Base-by-base conservation (phyloP, 2,888 invertebrate species). In the Sphaerophoria taeniata region DNA sequence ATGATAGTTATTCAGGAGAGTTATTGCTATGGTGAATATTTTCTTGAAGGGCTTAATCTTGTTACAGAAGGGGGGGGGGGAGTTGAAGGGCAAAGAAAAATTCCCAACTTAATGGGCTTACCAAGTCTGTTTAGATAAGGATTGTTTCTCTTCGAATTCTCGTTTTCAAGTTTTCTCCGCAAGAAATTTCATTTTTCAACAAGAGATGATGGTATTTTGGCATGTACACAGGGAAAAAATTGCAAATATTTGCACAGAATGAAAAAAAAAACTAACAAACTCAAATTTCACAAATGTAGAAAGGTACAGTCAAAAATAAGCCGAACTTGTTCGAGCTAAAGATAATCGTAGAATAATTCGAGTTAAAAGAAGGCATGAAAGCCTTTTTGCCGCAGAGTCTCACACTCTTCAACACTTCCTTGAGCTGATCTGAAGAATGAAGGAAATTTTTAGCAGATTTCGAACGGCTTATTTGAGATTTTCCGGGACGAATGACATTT, bases 1-100 rank as follows among this genome's bases (percentile, higher is more conserved):
- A 67, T 53, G 67, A 67, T 39, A 53, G 67, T 53, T 53, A 67
- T 67, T 67, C 31, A 39, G 16, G 39, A 67, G 53, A 67, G 24
- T 24, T 53, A 34, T 67, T 53, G 51, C 51, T 53, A 53, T 24
- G 53, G 51, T 65, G 43, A 53, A 53, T 67, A 67, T 53, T 67
- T 53, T 67, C 39, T 67, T 53, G 24, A 39, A 36, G 24, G n/a
- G 51, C 49, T 39, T 2, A 24, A 24, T 24, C 24, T 24, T 24
- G 24, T 1, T 24, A 24, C 1, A 24, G 24, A 24, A 2, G 2
- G 24, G 24, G 24, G 6, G 0, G 51, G n/a, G n/a, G 24, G 67
- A 51, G 61, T 45, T 65, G 36, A 24, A 24, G 24, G 49, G 65
- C 31, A 24, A 36, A 7, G 9, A 24, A 51, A 36, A 33, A 33